Evolutionary conservation across 2,797 vertebrate species (phyloP).

Genomic region (Macroramphosus scolopax): DNA sequence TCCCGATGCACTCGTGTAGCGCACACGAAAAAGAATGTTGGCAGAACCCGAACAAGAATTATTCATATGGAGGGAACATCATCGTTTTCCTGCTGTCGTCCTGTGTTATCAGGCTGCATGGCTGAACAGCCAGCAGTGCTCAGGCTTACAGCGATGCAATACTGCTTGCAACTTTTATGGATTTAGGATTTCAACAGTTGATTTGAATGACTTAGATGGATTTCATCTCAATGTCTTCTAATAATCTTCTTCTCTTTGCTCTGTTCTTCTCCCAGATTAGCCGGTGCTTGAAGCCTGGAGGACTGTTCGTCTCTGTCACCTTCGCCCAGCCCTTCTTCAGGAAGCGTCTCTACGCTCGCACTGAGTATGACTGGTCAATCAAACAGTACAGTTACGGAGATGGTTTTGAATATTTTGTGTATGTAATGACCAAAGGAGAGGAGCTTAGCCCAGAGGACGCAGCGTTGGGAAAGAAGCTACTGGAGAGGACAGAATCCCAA

Average conservation of each 20-base stretch:
- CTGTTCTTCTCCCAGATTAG: constrained; percentile 77
- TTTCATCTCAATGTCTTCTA: constrained; percentile 1
- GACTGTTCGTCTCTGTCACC: constrained; percentile 88
- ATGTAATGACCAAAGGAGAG: constrained; percentile 87
- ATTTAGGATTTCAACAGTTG: too few species aligned
- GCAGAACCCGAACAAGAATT: too few species aligned
- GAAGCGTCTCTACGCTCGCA: constrained; percentile 83
- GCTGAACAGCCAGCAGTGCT: constrained; percentile 6
- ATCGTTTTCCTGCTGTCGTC: too few species aligned
- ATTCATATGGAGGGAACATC: too few species aligned
- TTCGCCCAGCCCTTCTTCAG: constrained; percentile 90
- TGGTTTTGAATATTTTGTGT: constrained; percentile 88
- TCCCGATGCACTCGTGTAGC: constrained; percentile 35
- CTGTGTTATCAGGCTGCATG: constrained; percentile 18
- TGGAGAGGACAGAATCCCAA: constrained; percentile 34
- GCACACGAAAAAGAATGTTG: constrained; percentile 23
- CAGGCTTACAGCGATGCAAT: too few species aligned
- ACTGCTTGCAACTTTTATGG: too few species aligned
- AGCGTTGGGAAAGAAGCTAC: constrained; percentile 74
- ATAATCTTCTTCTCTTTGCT: constrained; percentile 4
- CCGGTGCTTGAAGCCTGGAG: constrained; percentile 83
- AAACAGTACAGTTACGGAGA: constrained; percentile 79
- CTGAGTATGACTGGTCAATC: constrained; percentile 85
- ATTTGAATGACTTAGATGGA: too few species aligned
- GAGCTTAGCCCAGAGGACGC: constrained; percentile 76